A percentile compares a stretch with the other conserved stretches of the same genome.
phyloP scores from a whole-genome alignment of 2,797 vertebrate genomes.

The Lithobates pipiens region DNA sequence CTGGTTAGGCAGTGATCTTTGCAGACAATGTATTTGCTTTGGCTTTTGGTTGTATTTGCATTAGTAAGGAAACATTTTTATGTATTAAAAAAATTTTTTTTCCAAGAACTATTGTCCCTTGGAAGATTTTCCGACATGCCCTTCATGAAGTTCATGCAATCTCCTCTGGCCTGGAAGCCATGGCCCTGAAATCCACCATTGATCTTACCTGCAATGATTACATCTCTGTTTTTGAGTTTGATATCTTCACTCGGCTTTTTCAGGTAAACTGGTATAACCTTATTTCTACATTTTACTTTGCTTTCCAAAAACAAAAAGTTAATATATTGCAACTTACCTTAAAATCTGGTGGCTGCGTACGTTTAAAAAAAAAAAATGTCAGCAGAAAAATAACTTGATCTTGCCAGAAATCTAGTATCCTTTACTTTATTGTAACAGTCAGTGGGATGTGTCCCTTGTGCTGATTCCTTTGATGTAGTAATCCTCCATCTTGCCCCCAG shows the following conservation, averaged over 20 bases:
- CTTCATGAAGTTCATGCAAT: conserved; percentile 96
- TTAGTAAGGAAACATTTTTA: background rate
- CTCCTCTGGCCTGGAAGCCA: conserved; percentile 96
- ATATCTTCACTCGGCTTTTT: conserved; percentile 97
- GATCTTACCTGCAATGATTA: conserved; percentile 98
- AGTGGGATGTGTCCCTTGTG: too few species aligned
- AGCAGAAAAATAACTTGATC: too few species aligned
- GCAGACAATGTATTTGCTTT: too few species aligned
- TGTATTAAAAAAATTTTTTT: conserved; percentile 28
- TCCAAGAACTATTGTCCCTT: conserved; percentile 93
- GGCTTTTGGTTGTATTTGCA: background rate
- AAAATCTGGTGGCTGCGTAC: background rate
- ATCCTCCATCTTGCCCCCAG: too few species aligned
- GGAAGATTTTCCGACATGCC: conserved; percentile 96
- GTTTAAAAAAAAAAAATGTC: too few species aligned
- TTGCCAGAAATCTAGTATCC: background rate
- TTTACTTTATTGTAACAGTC: background rate
- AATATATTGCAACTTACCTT: background rate
- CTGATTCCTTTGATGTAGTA: too few species aligned
- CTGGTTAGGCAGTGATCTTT: too few species aligned
- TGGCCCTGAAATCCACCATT: conserved; percentile 99
- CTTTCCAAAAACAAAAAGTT: too few species aligned
- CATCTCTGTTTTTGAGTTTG: conserved; percentile 98
- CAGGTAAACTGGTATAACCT: conserved; percentile 79
- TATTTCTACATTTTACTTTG: background rate